Evolutionary conservation across 1,140 invertebrate genomes (phyloP).

Genomic region (roundworm (Caenorhabditis elegans)): DNA sequence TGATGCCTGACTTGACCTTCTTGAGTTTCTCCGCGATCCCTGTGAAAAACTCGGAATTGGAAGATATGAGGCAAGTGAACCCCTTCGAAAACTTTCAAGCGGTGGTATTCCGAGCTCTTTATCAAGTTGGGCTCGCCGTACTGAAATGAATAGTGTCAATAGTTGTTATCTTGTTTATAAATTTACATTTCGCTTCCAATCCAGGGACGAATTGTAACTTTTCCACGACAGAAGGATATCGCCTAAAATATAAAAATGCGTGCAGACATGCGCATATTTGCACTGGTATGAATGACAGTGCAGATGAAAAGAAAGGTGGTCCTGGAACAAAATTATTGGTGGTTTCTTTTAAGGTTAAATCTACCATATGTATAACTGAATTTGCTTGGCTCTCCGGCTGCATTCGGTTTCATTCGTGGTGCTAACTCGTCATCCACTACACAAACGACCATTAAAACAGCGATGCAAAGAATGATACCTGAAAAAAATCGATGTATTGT

Average conservation of each 20-base stretch:
- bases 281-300: constrained; percentile 49
- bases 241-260: constrained; percentile 47
- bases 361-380: constrained; percentile 51
- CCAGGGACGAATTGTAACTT: constrained; percentile 52
- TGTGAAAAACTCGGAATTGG: constrained; percentile 35
- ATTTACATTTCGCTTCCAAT: constrained; percentile 47
- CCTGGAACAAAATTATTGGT: constrained; percentile 25
- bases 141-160: background rate
- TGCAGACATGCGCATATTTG: constrained; percentile 53
- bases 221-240: constrained; percentile 47
- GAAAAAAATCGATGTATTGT: background rate
- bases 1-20: constrained; percentile 31
- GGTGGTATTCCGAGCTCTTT: constrained; percentile 47
- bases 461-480: constrained; percentile 50
- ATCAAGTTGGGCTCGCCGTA: constrained; percentile 43
- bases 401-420: constrained; percentile 55
- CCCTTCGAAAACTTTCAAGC: constrained; percentile 37
- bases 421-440: constrained; percentile 54
- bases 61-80: constrained; percentile 43
- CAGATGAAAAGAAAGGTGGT: constrained; percentile 50
- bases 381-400: constrained; percentile 51
- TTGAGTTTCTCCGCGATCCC: constrained; percentile 13
- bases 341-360: background rate
- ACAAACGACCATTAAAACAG: constrained; percentile 55
- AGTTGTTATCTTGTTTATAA: background rate